phyloP scores from a whole-genome alignment of 2,888 invertebrate species.

The Calephelis perditalis region DNA sequence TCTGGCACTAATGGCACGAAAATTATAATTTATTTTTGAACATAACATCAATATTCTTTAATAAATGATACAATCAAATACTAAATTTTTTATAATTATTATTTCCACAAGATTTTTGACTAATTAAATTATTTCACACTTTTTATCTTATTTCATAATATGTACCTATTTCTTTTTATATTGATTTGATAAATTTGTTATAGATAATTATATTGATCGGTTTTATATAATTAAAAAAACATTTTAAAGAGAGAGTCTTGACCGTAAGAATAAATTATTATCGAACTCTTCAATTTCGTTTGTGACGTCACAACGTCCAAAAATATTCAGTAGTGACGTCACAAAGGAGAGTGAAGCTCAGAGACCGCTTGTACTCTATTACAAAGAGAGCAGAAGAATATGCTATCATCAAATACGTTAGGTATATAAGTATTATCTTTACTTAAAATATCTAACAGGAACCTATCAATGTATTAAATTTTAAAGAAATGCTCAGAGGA shows the following conservation, averaged over 20 bases:
- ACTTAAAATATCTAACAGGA: slow-evolving; percentile 9
- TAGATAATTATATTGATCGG: not conserved
- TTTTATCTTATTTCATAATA: too few species aligned
- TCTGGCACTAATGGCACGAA: slow-evolving; percentile 3
- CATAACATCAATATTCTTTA: too few species aligned
- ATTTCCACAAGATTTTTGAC: too few species aligned
- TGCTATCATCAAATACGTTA: too few species aligned
- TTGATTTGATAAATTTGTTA: not conserved
- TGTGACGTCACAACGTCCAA: too few species aligned
- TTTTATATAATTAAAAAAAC: not conserved
- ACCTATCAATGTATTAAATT: not conserved
- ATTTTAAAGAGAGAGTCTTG: slow-evolving; percentile 9
- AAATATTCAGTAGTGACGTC: not conserved
- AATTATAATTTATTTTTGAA: too few species aligned
- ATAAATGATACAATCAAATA: too few species aligned
- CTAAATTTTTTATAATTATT: too few species aligned
- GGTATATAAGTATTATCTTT: slow-evolving; percentile 13
- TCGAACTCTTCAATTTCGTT: slow-evolving; percentile 16
- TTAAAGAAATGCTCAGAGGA: not conserved
- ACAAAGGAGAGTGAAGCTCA: not conserved
- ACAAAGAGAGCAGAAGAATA: not conserved
- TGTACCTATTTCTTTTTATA: too few species aligned
- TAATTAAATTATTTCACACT: too few species aligned
- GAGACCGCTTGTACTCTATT: too few species aligned
- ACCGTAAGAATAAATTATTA: slow-evolving; percentile 24